phyloP scores from a whole-genome alignment of 2,113 vertebrate genomes.

The Ariopsis seemanni region DNA sequence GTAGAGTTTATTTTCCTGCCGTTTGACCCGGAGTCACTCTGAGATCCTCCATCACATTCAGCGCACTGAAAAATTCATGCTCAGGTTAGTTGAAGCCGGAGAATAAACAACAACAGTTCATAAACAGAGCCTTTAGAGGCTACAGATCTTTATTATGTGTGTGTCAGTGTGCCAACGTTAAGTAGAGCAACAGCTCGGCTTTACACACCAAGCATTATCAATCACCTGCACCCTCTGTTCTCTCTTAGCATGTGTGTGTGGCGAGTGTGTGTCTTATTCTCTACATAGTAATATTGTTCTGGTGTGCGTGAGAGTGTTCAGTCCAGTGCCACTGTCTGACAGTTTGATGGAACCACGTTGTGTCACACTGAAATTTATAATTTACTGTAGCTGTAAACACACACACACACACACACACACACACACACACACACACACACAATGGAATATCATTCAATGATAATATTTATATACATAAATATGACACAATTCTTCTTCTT shows the following conservation, averaged over 20 bases:
- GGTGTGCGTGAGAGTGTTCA: background rate
- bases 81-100: background rate
- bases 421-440: too few species aligned
- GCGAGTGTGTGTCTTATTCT: constrained; percentile 8
- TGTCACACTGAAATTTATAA: too few species aligned
- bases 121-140: background rate
- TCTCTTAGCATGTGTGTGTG: background rate
- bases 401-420: too few species aligned
- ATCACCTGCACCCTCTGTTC: background rate
- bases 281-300: constrained; percentile 8
- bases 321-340: too few species aligned
- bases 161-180: background rate
- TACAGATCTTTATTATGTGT: background rate
- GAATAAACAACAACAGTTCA: background rate
- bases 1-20: background rate
- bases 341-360: too few species aligned
- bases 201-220: background rate
- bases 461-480: too few species aligned
- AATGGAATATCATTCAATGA: too few species aligned
- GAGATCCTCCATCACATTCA: background rate
- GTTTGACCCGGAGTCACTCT: background rate
- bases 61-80: background rate
- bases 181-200: background rate
- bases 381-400: too few species aligned
- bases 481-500: too few species aligned